phyloP scores from a whole-genome alignment of 2,797 vertebrate genomes.

The Anguilla anguilla region DNA sequence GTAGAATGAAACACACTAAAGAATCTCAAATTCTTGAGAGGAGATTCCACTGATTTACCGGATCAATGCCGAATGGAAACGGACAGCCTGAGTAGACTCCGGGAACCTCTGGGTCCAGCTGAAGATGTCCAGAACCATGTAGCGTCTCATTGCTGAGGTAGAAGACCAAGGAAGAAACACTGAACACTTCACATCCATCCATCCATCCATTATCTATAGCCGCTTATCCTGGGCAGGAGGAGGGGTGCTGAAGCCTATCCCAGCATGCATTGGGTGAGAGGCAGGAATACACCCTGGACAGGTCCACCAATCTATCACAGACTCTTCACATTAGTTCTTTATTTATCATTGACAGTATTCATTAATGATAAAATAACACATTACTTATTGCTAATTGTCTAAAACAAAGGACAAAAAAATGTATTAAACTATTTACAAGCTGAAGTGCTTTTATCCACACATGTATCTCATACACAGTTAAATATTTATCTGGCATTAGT shows the following conservation, averaged over 20 bases:
- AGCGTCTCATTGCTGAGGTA: slow-evolving; percentile 50
- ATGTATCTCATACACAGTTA: not conserved
- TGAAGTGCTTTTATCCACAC: too few relatives aligned
- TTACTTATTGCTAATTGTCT: too few relatives aligned
- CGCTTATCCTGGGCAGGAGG: too few relatives aligned
- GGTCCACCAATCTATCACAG: too few relatives aligned
- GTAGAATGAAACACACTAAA: not conserved
- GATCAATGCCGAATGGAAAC: slow-evolving; percentile 58
- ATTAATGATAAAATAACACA: not conserved
- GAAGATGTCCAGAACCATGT: slow-evolving; percentile 43
- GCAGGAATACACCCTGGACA: too few relatives aligned
- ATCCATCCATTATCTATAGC: too few relatives aligned
- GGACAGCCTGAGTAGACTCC: slow-evolving; percentile 56
- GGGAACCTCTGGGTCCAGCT: slow-evolving; percentile 50
- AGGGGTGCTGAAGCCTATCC: too few relatives aligned
- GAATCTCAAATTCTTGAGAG: not conserved
- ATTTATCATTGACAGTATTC: not conserved
- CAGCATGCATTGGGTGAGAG: too few relatives aligned
- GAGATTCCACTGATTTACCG: slow-evolving; percentile 44
- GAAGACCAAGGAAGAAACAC: not conserved
- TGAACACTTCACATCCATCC: not conserved
- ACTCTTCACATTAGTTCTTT: not conserved
- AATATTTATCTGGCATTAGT: not conserved
- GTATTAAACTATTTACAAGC: too few relatives aligned
- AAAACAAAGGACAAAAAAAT: not conserved